Conservation (phyloP, 2,113 vertebrate genomes). For the Siphamia tubifer region DNA sequence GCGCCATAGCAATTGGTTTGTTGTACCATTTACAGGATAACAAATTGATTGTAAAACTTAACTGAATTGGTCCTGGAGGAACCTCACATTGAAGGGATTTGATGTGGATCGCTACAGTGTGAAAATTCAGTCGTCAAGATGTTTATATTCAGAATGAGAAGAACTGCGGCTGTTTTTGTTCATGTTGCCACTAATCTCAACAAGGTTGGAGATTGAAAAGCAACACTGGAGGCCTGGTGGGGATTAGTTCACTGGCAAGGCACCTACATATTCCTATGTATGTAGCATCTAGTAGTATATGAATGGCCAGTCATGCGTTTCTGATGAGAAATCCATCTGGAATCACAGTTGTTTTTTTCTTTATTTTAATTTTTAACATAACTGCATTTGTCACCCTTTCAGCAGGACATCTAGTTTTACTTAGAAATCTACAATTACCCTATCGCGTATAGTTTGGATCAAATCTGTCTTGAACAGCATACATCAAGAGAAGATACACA, state of each 20-base stretch:
- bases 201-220: constrained; percentile 1
- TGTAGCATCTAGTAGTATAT: neutral
- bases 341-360: too few relatives aligned
- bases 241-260: neutral
- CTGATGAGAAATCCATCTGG: too few relatives aligned
- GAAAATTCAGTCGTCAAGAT: neutral
- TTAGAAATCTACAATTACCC: too few relatives aligned
- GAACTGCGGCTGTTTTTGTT: neutral
- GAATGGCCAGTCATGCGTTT: too few relatives aligned
- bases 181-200: neutral
- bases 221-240: neutral
- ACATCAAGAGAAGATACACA: too few relatives aligned
- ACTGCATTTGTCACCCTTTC: too few relatives aligned
- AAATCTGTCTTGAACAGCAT: too few relatives aligned
- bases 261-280: neutral
- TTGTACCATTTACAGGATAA: constrained; percentile 37
- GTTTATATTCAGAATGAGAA: neutral
- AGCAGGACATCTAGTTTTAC: too few relatives aligned
- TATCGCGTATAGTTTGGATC: too few relatives aligned
- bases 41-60: constrained; percentile 41
- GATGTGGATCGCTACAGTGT: neutral
- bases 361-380: too few relatives aligned
- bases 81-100: constrained; percentile 21
- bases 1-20: constrained; percentile 13
- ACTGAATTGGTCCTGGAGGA: constrained; percentile 15